Base-by-base conservation (phyloP, 2,113 vertebrate genomes). In the Ammodytes dubius region DNA sequence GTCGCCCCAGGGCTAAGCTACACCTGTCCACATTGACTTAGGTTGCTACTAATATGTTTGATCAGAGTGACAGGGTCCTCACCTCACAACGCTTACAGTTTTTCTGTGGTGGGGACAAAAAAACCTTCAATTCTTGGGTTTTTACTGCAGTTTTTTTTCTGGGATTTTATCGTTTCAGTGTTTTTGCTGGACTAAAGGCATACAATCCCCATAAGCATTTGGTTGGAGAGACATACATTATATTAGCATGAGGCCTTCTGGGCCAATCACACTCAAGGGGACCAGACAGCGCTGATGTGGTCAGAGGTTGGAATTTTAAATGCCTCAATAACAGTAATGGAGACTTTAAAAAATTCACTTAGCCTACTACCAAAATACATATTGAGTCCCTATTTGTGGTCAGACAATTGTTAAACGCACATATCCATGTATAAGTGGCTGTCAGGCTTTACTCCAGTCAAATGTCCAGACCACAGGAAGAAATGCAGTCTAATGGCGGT, bases 21-120 rank as follows among this genome's bases (percentile, higher is more conserved):
- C 85, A 90, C 81, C 82, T 91, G 87, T 90, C 88, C 76, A 73
- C 53, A 73, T 85, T 59, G 85, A 86, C 85, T 82, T 77, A 77
- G 71, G 77, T 80, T 79, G 75, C 88, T 74, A 57, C 76, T 89
- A 89, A 92, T 89, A 86, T 66, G 58, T 90, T 75, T 89, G 77
- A 92, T 91, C 61, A 74, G 81, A 88, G 79, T 88, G 90, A 88
- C 92, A 89, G 54, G 87, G 83, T 84, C 79, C 17, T 61, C 73
- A 88, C 85, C 85, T 73, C 64, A 56, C 74, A 82, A 78, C 4
- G 0, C 84, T 83, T 66, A 75, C 72, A 87, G 64, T 82, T 77
- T 27, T 88, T 67, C 54, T 85, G 60, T 71, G 70, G 82, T n/a
- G 3, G 56, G 49, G 46, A 72, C 40, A 68, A 60, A 80, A 68